phyloP scores from a whole-genome alignment of 2,113 vertebrate species.

The Tylochromis polylepis region DNA sequence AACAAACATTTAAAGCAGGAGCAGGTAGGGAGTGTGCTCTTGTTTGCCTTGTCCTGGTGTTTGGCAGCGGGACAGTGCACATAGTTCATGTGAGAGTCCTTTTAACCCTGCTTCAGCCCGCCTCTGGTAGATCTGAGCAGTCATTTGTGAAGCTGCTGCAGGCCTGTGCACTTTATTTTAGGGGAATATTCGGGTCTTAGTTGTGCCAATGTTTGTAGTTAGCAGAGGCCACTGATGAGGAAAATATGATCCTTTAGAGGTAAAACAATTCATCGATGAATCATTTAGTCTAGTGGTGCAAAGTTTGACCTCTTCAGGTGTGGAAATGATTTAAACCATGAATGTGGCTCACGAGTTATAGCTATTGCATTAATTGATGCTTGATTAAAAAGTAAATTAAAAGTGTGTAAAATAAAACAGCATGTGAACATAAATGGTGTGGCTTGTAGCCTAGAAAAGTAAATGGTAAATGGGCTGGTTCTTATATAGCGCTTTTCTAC shows the following conservation, averaged over 20 bases:
- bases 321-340: not conserved
- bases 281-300: not conserved
- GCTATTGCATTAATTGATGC: not conserved
- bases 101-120: not conserved
- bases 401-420: not conserved
- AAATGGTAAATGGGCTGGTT: too few species aligned
- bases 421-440: not conserved
- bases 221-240: not conserved
- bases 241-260: not conserved
- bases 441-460: not conserved
- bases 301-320: not conserved
- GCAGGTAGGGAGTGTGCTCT: conserved; percentile 10
- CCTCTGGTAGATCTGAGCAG: not conserved
- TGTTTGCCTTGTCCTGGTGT: conserved; percentile 32
- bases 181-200: not conserved
- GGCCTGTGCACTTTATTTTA: not conserved
- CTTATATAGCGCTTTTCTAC: too few species aligned
- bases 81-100: not conserved
- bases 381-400: not conserved
- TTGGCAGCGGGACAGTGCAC: not conserved
- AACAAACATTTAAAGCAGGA: conserved; percentile 37
- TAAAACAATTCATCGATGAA: not conserved
- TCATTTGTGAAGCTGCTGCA: not conserved
- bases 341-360: not conserved
- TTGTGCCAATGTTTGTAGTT: not conserved